phyloP scores from a whole-genome alignment of 1,140 invertebrate species.

The Calephelis nemesis region DNA sequence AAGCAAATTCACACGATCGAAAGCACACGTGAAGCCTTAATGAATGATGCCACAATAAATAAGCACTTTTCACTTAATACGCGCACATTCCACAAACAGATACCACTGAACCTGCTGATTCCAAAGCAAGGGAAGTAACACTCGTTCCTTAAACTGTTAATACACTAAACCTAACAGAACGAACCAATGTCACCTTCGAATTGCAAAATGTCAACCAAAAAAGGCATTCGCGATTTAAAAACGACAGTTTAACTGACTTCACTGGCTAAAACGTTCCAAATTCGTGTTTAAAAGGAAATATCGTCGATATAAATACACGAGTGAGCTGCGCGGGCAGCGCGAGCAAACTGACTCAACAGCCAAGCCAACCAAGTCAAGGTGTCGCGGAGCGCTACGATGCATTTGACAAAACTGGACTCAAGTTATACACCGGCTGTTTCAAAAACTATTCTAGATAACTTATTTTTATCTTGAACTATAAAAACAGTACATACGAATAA shows the following conservation, averaged over 20 bases:
- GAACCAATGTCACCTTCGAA: slow-evolving; percentile 62
- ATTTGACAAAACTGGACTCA: slow-evolving; percentile 67
- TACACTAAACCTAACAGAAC: slow-evolving; percentile 58
- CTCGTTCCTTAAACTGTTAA: slow-evolving; percentile 73
- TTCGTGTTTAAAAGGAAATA: slow-evolving; percentile 43
- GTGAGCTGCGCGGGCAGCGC: slow-evolving; percentile 72
- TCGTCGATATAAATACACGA: slow-evolving; percentile 48
- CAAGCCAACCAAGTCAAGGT: slow-evolving; percentile 37
- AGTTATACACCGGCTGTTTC: slow-evolving; percentile 64
- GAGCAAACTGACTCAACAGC: slow-evolving; percentile 56
- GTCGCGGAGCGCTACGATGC: slow-evolving; percentile 57
- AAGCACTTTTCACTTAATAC: slow-evolving; percentile 55
- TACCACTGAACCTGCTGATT: slow-evolving; percentile 61
- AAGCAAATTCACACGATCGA: neutral
- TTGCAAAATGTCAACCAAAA: slow-evolving; percentile 63
- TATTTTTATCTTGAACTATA: neutral
- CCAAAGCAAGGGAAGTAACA: slow-evolving; percentile 63
- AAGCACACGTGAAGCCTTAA: neutral
- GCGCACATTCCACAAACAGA: slow-evolving; percentile 54
- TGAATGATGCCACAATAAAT: slow-evolving; percentile 16
- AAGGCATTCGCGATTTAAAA: slow-evolving; percentile 51
- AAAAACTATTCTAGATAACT: slow-evolving; percentile 35
- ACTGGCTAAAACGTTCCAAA: slow-evolving; percentile 70
- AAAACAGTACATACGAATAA: neutral
- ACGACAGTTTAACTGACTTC: slow-evolving; percentile 67